Base-by-base conservation (phyloP, 2,113 vertebrate genomes). In the Pleuronectes platessa region DNA sequence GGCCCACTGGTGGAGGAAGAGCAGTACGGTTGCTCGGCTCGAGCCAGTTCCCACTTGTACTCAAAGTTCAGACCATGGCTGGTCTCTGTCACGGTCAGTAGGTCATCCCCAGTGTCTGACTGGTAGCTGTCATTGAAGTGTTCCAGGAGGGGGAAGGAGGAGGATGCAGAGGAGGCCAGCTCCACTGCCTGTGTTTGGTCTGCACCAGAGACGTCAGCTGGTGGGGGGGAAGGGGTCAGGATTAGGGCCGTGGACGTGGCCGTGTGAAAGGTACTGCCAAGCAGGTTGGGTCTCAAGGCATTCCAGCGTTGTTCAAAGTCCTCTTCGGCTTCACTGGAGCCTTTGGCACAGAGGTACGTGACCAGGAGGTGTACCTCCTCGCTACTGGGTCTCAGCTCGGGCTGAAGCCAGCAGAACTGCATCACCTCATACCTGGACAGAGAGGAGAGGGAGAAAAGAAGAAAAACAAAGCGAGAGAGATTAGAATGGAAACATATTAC, bases 391-490 rank as follows among this genome's bases (percentile, higher is more conserved):
- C 98, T 95, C 89, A 98, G 96, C 86, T 99, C 98, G 0, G 97
- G 96, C 90, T 98, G 97, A 72, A 99, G 94, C 98, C 98, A 99
- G 92, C 98, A 99, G 92, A 98, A 98, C 93, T 98, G 98, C 98
- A 99, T 97, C 79, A 99, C 98, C 87, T 99, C 98, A 60, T 97
- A 98, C 98, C 98, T 99, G 92, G 12, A 68, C 2, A 56, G 37
- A 56, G 24, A 53, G 2, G 6, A 59, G n/a, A n/a, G 45, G 64
- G 11, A 54, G 10, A 60, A 37, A 26, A n/a, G 45, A 18, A 68
- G 15, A 45, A 21, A 55, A 54, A 9, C 3, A 20, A 45, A n/a
- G 31, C 14, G 12, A n/a, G 40, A 59, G 17, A 49, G 10, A 1
- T 45, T 42, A 49, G 18, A 58, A 62, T 18, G 37, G 6, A 69